Percentiles rank a stretch among this genome's conserved stretches.
These are phyloP conservation scores for Cherax destructor DNA, from an alignment of 1,140 invertebrate species.

Conservation along the genomic window DNA sequence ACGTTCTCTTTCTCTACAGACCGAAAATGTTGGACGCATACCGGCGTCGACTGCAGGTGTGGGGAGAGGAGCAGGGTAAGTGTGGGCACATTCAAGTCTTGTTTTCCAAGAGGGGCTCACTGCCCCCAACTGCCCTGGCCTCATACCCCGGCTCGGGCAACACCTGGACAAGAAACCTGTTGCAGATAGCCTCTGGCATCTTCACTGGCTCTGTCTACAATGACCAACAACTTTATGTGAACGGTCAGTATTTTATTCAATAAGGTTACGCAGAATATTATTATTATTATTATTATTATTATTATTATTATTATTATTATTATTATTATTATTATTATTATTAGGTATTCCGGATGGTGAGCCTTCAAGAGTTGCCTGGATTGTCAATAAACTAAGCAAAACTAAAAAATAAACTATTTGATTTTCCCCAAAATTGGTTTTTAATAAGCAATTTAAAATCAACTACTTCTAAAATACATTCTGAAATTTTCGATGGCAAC, in stretches of 20 bases:
- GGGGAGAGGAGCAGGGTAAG: not conserved
- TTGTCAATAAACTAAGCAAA: no score
- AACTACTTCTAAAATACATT: no score
- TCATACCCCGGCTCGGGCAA: conserved; percentile 75
- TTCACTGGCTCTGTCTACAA: conserved; percentile 74
- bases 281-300: no score
- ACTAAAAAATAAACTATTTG: no score
- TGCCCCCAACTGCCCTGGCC: conserved; percentile 72
- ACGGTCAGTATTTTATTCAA: not conserved
- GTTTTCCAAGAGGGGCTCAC: not conserved
- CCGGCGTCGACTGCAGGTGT: not conserved
- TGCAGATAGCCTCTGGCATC: conserved; percentile 73
- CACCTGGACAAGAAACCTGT: conserved; percentile 74
- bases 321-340: not conserved
- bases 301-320: no score
- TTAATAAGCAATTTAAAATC: no score
- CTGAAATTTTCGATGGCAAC: no score
- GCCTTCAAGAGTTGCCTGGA: no score
- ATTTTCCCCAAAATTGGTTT: no score
- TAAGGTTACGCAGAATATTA: no score
- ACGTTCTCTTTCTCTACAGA: not conserved
- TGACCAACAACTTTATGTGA: conserved; percentile 68
- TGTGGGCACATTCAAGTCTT: not conserved
- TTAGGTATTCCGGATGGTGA: no score
- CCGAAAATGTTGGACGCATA: not conserved